These are phyloP conservation scores for Castor canadensis DNA, from an alignment of 2,113 vertebrate genomes.

Conservation along the genomic window DNA sequence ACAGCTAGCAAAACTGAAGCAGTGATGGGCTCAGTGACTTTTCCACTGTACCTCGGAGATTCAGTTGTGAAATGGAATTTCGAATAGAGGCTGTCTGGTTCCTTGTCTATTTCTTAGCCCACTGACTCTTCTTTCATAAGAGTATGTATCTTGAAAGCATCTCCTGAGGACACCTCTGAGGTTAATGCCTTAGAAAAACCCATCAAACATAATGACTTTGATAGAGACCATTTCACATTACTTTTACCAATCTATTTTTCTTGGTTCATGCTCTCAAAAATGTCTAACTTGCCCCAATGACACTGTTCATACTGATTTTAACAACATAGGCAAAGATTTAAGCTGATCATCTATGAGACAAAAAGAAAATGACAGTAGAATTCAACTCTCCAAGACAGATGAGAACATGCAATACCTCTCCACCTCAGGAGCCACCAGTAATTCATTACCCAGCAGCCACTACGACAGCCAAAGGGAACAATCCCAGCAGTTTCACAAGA, in stretches of 20 bases:
- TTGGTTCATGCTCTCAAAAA: slow-evolving; percentile 62
- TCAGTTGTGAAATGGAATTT: slow-evolving; percentile 16
- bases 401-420: not conserved
- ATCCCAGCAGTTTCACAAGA: not conserved
- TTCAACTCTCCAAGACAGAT: not conserved
- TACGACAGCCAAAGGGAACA: not conserved
- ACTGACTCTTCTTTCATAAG: slow-evolving; percentile 55
- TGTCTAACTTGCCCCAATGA: slow-evolving; percentile 58
- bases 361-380: slow-evolving; percentile 60
- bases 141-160: slow-evolving; percentile 7
- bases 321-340: slow-evolving; percentile 58
- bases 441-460: not conserved
- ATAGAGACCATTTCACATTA: slow-evolving; percentile 70
- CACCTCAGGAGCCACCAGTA: not conserved
- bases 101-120: slow-evolving; percentile 39
- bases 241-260: slow-evolving; percentile 61
- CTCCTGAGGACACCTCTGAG: slow-evolving; percentile 53
- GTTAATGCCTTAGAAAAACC: slow-evolving; percentile 74
- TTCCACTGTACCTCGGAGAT: not conserved
- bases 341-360: not conserved
- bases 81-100: not conserved
- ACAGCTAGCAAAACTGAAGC: slow-evolving; percentile 26
- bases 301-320: slow-evolving; percentile 55
- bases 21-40: not conserved
- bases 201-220: slow-evolving; percentile 66